phyloP scores from a whole-genome alignment of 2,888 invertebrate species.

The Meta bourneti region DNA sequence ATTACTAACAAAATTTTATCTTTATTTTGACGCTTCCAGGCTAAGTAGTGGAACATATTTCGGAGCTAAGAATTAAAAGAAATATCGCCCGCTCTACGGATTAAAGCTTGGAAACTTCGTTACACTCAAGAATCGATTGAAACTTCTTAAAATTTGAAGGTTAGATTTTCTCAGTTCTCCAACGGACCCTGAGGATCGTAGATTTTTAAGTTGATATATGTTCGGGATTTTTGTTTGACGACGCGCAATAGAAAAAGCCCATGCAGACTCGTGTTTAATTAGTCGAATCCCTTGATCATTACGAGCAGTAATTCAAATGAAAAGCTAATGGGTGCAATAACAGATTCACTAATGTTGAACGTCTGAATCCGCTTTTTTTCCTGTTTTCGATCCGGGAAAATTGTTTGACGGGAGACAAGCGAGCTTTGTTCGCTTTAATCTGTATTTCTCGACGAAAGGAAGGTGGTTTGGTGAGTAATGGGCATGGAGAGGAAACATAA shows the following conservation, averaged over 20 bases:
- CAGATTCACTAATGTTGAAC: background rate
- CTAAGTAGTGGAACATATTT: background rate
- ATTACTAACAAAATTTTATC: background rate
- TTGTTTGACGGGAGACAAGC: background rate
- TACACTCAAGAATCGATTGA: background rate
- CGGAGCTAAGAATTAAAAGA: background rate
- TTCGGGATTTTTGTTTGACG: background rate
- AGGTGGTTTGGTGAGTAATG: background rate
- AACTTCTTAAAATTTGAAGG: background rate
- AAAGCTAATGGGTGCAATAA: background rate
- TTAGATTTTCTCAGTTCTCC: background rate
- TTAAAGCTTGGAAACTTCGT: background rate
- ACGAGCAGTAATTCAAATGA: background rate
- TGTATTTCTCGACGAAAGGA: background rate
- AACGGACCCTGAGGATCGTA: background rate
- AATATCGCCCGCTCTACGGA: background rate
- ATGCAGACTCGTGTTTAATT: background rate
- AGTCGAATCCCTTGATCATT: background rate
- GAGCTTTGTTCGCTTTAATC: background rate
- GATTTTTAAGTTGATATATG: too few species aligned
- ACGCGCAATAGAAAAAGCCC: background rate
- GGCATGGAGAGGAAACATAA: too few species aligned
- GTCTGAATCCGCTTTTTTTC: background rate
- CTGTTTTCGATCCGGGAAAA: background rate
- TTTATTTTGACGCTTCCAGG: background rate